These are phyloP conservation scores for Apodemia hepburni DNA, from an alignment of 2,888 invertebrate species.

Conservation along the genomic window DNA sequence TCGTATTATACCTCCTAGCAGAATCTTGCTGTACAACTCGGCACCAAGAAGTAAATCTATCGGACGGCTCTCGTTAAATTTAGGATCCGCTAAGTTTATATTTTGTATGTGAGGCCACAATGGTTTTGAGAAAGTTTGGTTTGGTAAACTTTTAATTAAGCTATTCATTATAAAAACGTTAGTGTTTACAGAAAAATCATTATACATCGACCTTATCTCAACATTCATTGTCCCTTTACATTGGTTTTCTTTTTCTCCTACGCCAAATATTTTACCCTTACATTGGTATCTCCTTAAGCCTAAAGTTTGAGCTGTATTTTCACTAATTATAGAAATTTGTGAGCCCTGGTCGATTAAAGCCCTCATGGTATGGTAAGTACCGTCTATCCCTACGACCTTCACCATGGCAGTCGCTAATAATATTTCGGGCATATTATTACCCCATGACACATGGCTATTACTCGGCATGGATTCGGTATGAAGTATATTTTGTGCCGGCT, in stretches of 20 bases:
- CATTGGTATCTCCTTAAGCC: slow-evolving; percentile 16
- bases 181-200: slow-evolving; percentile 18
- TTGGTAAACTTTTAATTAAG: slow-evolving; percentile 26
- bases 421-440: slow-evolving; percentile 16
- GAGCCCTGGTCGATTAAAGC: slow-evolving; percentile 30
- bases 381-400: slow-evolving; percentile 24
- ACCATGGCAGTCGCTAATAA: slow-evolving; percentile 25
- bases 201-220: slow-evolving; percentile 21
- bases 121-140: slow-evolving; percentile 20
- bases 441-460: slow-evolving; percentile 15
- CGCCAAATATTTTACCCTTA: slow-evolving; percentile 22
- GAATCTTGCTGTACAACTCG: slow-evolving; percentile 24
- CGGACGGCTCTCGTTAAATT: slow-evolving; percentile 23
- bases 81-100: slow-evolving; percentile 23
- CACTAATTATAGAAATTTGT: slow-evolving; percentile 27
- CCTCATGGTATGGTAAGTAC: slow-evolving; percentile 19
- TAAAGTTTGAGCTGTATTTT: slow-evolving; percentile 26
- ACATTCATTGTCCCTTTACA: slow-evolving; percentile 26
- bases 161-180: slow-evolving; percentile 23
- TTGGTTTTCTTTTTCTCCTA: slow-evolving; percentile 23
- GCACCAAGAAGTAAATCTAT: slow-evolving; percentile 29
- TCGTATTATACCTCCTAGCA: slow-evolving; percentile 26
- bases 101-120: slow-evolving; percentile 25
- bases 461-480: background rate
- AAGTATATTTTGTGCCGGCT: background rate